phyloP scores from a whole-genome alignment of 2,113 vertebrate species.

The Chascanopsetta lugubris region DNA sequence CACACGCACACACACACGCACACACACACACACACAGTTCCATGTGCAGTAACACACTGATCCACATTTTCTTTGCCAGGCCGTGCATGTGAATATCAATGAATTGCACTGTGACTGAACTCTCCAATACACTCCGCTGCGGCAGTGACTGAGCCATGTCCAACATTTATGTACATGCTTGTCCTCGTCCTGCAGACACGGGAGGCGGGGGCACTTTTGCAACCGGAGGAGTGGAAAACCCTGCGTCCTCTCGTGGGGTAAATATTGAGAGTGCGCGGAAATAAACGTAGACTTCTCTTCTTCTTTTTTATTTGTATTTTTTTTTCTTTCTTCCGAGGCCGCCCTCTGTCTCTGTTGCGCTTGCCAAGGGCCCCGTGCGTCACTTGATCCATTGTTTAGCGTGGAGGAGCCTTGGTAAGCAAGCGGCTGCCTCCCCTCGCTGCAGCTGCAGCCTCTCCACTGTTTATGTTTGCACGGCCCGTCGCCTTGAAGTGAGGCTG shows the following conservation, averaged over 20 bases:
- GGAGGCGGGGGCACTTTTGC: conserved; percentile 30
- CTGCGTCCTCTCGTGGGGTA: conserved; percentile 69
- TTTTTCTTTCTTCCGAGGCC: conserved; percentile 38
- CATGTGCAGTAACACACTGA: conserved; percentile 22
- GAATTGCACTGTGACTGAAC: conserved; percentile 12
- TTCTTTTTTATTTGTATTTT: too few species aligned
- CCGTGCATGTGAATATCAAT: conserved; percentile 44
- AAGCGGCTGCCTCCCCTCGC: conserved; percentile 65
- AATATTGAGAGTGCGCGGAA: conserved; percentile 79
- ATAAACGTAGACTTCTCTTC: too few species aligned
- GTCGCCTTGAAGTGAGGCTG: conserved; percentile 79
- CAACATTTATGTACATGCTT: conserved; percentile 28
- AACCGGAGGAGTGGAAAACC: conserved; percentile 70
- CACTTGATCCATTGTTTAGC: conserved; percentile 83
- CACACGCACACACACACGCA: conserved; percentile 26
- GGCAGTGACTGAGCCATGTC: neutral
- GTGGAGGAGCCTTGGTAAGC: conserved; percentile 75
- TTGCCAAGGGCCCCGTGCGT: conserved; percentile 77
- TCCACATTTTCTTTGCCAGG: too few species aligned
- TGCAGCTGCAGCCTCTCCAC: conserved; percentile 76
- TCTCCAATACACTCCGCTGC: conserved; percentile 10
- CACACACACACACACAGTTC: conserved; percentile 37
- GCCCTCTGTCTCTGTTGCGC: conserved; percentile 71
- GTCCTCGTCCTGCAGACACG: conserved; percentile 18
- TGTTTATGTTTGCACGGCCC: conserved; percentile 82